phyloP scores from a whole-genome alignment of 2,888 invertebrate genomes.

The Aspidapion aeneum region DNA sequence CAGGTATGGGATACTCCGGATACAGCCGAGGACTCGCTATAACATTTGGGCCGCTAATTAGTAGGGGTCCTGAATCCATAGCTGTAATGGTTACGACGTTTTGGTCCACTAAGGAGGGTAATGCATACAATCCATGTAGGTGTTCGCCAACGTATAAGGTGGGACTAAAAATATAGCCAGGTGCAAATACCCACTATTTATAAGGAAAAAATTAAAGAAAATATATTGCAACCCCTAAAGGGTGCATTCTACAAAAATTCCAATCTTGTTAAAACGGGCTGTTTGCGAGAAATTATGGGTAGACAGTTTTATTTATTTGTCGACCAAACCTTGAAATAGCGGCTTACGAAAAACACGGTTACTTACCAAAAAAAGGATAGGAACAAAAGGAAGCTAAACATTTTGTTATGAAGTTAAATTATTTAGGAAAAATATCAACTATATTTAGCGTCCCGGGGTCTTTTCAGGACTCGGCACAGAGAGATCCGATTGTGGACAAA shows the following conservation, averaged over 20 bases:
- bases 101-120: constrained; percentile 90
- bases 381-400: too few relatives aligned
- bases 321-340: too few relatives aligned
- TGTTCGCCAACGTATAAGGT: constrained; percentile 92
- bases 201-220: constrained; percentile 13
- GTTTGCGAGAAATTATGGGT: too few relatives aligned
- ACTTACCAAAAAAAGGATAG: too few relatives aligned
- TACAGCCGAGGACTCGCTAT: constrained; percentile 37
- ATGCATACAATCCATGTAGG: constrained; percentile 82
- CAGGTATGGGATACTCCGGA: constrained; percentile 40
- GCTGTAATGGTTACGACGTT: constrained; percentile 78
- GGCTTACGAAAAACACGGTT: too few relatives aligned
- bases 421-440: too few relatives aligned
- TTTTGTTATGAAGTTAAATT: too few relatives aligned
- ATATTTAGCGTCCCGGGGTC: too few relatives aligned
- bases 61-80: constrained; percentile 60
- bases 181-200: constrained; percentile 8
- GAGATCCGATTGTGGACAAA: too few relatives aligned
- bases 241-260: constrained; percentile 4
- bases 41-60: constrained; percentile 68
- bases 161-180: constrained; percentile 61
- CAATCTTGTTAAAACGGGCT: too few relatives aligned
- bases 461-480: too few relatives aligned
- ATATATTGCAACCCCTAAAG: neutral
- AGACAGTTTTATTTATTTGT: too few relatives aligned